These are phyloP conservation scores for Charina bottae DNA, from an alignment of 2,113 vertebrate genomes.

Conservation along the genomic window DNA sequence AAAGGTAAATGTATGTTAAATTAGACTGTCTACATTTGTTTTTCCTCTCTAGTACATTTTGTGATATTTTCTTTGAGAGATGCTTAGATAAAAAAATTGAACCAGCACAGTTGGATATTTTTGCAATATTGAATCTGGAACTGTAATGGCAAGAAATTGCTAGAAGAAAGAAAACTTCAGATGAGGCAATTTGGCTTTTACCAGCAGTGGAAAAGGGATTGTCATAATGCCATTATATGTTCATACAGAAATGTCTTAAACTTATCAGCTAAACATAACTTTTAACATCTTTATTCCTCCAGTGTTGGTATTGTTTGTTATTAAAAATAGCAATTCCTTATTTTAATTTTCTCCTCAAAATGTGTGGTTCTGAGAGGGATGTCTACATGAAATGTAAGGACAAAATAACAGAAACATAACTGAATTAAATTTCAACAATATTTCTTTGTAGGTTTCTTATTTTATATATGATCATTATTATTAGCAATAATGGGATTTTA, in stretches of 20 bases:
- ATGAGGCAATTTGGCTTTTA: conserved; percentile 28
- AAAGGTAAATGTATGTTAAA: neutral
- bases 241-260: conserved; percentile 31
- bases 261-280: conserved; percentile 1
- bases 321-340: conserved; percentile 3
- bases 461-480: conserved; percentile 7
- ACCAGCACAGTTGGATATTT: conserved; percentile 31
- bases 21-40: neutral
- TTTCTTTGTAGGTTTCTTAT: conserved; percentile 39
- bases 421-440: neutral
- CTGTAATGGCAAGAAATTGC: conserved; percentile 31
- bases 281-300: neutral
- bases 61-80: neutral
- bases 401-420: neutral
- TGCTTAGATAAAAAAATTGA: conserved; percentile 27
- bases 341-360: neutral
- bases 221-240: neutral
- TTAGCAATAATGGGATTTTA: neutral
- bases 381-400: neutral
- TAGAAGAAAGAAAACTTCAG: conserved; percentile 30
- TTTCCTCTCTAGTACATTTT: neutral
- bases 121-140: conserved; percentile 24
- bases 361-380: neutral
- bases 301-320: neutral
- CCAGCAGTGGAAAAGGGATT: neutral